phyloP scores from a whole-genome alignment of 2,888 invertebrate species.

The Drosophila quinaria region DNA sequence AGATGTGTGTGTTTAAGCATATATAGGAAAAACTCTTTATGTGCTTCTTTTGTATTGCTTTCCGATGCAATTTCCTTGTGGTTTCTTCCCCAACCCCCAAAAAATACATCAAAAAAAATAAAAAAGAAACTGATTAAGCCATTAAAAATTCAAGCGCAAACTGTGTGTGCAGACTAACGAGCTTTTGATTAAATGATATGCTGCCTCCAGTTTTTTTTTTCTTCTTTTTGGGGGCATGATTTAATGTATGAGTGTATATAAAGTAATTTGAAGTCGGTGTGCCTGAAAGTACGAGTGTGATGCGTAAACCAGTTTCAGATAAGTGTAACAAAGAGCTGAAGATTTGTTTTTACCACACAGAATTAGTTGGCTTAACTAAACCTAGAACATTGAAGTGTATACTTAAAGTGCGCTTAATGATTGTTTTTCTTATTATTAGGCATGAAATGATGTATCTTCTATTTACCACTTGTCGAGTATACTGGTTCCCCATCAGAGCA shows the following conservation, averaged over 20 bases:
- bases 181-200: constrained; percentile 71
- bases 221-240: constrained; percentile 20
- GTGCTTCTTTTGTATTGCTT: constrained; percentile 62
- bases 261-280: constrained; percentile 29
- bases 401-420: constrained; percentile 3
- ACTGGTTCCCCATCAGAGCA: constrained; percentile 29
- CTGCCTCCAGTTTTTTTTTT: constrained; percentile 34
- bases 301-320: constrained; percentile 42
- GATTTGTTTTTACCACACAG: constrained; percentile 1
- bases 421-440: constrained; percentile 3
- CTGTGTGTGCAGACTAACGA: constrained; percentile 72
- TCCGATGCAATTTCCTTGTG: constrained; percentile 65
- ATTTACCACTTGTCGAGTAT: constrained; percentile 11
- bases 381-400: constrained; percentile 13
- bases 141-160: constrained; percentile 73
- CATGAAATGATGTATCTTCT: background rate
- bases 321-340: constrained; percentile 22
- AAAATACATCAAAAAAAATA: constrained; percentile 22
- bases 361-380: constrained; percentile 10
- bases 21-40: constrained; percentile 49
- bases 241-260: constrained; percentile 30
- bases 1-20: background rate
- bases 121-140: constrained; percentile 68
- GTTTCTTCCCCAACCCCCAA: constrained; percentile 34
- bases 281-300: constrained; percentile 11